Evolutionary conservation across 2,888 invertebrate genomes (phyloP), one percentile per base, ranked within the genome.

Genomic region (Polydrusus tereticollis): DNA sequence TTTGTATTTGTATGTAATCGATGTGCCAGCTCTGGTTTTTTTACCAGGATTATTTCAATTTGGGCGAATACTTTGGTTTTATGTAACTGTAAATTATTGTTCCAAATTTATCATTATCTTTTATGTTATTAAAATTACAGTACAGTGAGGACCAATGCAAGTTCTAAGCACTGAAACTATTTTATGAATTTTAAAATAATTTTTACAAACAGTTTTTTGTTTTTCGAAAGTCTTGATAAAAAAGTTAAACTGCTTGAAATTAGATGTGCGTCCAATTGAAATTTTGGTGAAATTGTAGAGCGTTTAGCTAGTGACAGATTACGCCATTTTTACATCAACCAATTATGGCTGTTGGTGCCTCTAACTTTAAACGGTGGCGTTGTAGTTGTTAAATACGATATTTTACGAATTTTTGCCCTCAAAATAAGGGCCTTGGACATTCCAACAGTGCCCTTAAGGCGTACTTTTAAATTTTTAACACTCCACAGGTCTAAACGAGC

Each of bases 291-390:
- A 63, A 67, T 63, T 29, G 18, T 59, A 75, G 68, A 73, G 71
- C 69, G 23, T 36, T 52, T 84, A 82, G 81, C 80, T 80, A 80
- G 81, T 80, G 77, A 73, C 82, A 80, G 83, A 82, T 84, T 82
- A 83, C 83, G 84, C 83, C 83, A 83, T 84, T 83, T 74, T 70
- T 83, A 83, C 82, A 83, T 82, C 82, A 83, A 83, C 82, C 78
- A 80, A 70, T 80, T 83, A 82, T 84, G 82, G 80, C 83, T 80
- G 83, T 83, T 83, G 83, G 79, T 83, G 83, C 80, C 77, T 77
- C 59, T 73, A 76, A 75, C 77, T 77, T 63, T 72, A 71, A 65
- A 65, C 72, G 66, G 78, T 81, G 81, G 80, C 78, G 79, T 80
- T 73, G 75, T 72, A 60, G 43, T 47, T 47, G 20, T 57, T 43